A percentile compares a stretch with the other conserved stretches of the same genome.
phyloP scores from a whole-genome alignment of 1,140 invertebrate genomes.

The Drusus annulatus region DNA sequence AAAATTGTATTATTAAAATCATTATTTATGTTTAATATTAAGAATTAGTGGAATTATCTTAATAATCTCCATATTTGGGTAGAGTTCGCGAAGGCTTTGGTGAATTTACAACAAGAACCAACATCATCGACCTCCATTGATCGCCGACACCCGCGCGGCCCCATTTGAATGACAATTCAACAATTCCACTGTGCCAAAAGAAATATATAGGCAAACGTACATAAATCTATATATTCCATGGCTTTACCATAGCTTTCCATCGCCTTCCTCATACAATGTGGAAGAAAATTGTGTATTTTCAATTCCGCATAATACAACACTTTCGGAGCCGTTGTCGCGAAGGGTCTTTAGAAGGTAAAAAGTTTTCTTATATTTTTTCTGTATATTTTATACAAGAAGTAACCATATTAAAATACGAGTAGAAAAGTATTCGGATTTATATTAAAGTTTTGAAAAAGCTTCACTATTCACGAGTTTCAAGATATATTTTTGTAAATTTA shows the following conservation, averaged over 20 bases:
- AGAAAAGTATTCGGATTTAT: too few species aligned
- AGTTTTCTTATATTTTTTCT: conserved; percentile 2
- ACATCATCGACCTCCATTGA: conserved; percentile 19
- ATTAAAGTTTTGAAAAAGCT: too few species aligned
- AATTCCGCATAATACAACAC: conserved; percentile 56
- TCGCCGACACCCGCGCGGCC: conserved; percentile 30
- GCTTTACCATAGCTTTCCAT: conserved; percentile 9
- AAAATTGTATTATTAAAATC: too few species aligned
- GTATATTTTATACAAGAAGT: too few species aligned
- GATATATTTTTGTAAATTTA: too few species aligned
- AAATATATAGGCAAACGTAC: conserved; percentile 41
- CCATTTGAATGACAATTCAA: conserved; percentile 57
- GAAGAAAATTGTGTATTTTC: conserved; percentile 58
- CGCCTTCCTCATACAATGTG: conserved; percentile 50
- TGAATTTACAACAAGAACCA: not conserved
- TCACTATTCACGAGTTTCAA: too few species aligned
- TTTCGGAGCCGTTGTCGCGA: conserved; percentile 21
- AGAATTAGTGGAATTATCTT: too few species aligned
- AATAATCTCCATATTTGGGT: not conserved
- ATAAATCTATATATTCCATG: conserved; percentile 29
- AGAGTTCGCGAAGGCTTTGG: not conserved
- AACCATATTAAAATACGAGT: too few species aligned
- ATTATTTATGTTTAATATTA: too few species aligned
- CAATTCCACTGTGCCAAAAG: conserved; percentile 54
- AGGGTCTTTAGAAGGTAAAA: conserved; percentile 28